Percentiles rank a stretch among this genome's conserved stretches.
Conservation (phyloP, 1,140 invertebrate genomes). For the Drosophila nigrodunni region DNA sequence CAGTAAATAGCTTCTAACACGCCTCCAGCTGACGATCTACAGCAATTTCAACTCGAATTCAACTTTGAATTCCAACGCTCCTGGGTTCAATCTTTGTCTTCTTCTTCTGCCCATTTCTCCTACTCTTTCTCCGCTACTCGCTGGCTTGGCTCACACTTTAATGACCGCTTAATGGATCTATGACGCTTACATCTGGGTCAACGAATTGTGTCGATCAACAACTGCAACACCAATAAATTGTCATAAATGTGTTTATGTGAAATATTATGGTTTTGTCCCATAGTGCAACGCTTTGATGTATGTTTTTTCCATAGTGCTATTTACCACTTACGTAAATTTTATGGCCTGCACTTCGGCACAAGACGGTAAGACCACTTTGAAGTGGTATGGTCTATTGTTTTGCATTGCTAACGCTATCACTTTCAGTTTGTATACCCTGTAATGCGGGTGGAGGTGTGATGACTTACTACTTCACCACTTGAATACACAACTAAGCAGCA, state of each 20-base stretch:
- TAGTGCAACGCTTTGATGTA: slow-evolving; percentile 19
- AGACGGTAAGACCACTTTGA: neutral
- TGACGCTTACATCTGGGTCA: slow-evolving; percentile 65
- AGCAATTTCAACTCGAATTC: slow-evolving; percentile 23
- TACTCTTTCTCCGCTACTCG: neutral
- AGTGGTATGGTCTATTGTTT: slow-evolving; percentile 11
- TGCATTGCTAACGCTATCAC: slow-evolving; percentile 41
- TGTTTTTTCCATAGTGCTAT: slow-evolving; percentile 2
- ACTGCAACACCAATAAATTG: slow-evolving; percentile 32
- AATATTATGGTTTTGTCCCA: slow-evolving; percentile 13
- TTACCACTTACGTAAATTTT: slow-evolving; percentile 46
- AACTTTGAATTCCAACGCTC: slow-evolving; percentile 27
- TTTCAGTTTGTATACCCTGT: slow-evolving; percentile 55
- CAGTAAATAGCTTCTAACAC: slow-evolving; percentile 66
- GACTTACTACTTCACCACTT: too few relatives aligned
- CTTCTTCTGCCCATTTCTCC: too few relatives aligned
- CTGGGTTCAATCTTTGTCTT: slow-evolving; percentile 37
- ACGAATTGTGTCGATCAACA: slow-evolving; percentile 41
- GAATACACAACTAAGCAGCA: too few relatives aligned
- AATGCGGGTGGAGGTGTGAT: neutral
- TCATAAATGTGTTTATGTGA: slow-evolving; percentile 47
- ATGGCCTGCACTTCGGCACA: slow-evolving; percentile 34
- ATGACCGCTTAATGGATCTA: slow-evolving; percentile 65
- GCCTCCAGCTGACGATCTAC: slow-evolving; percentile 22
- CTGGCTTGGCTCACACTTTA: slow-evolving; percentile 60